These are phyloP conservation scores for Tupaia tana DNA, from an alignment of 2,113 vertebrate genomes.

Conservation along the genomic window DNA sequence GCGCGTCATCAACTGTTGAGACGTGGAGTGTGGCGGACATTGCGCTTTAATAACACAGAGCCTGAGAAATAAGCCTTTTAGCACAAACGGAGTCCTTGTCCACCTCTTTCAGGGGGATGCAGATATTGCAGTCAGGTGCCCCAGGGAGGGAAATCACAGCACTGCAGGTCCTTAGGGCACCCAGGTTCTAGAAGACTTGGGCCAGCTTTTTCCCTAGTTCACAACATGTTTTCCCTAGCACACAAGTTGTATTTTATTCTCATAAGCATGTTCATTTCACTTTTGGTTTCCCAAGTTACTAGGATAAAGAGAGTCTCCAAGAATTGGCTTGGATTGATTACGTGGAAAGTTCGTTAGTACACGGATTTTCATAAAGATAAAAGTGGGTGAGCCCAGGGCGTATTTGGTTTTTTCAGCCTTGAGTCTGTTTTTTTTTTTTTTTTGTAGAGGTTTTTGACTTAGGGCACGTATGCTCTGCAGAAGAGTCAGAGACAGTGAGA, in stretches of 20 bases:
- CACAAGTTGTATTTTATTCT: not conserved
- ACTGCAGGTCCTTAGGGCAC: not conserved
- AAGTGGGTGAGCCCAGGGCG: not conserved
- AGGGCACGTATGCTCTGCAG: no score
- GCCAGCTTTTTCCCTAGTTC: not conserved
- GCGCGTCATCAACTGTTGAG: not conserved
- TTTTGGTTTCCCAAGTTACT: not conserved
- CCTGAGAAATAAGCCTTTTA: not conserved
- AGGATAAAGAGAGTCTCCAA: not conserved
- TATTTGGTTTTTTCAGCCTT: not conserved
- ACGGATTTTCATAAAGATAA: slow-evolving; percentile 19
- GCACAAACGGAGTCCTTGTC: not conserved
- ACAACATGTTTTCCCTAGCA: not conserved
- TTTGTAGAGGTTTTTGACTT: no score
- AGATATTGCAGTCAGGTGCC: not conserved
- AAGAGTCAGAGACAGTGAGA: no score
- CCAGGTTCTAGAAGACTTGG: not conserved
- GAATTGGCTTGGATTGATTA: not conserved
- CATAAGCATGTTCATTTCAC: not conserved
- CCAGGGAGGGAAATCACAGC: not conserved
- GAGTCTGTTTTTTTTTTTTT: not conserved
- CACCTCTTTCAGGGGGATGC: not conserved
- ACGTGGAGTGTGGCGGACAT: not conserved
- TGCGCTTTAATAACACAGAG: not conserved
- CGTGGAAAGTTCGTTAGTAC: not conserved